Conservation (phyloP, 2,888 invertebrate genomes). For the Drosophila formosana region DNA sequence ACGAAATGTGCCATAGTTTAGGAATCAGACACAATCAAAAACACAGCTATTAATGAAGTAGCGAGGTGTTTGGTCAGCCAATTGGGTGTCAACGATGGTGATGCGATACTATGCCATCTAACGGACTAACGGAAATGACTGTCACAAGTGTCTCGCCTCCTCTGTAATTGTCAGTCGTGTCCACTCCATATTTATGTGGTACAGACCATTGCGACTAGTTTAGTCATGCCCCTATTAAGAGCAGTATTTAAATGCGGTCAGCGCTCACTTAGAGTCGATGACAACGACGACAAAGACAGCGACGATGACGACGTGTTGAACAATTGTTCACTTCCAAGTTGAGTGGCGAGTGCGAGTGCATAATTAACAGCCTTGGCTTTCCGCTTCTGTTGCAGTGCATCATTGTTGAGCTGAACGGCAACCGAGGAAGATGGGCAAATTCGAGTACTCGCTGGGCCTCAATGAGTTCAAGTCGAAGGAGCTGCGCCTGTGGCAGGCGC, state of each 20-base stretch:
- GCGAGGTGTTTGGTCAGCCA: conserved; percentile 30
- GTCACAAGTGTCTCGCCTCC: conserved; percentile 14
- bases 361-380: conserved; percentile 38
- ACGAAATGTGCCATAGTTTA: background rate
- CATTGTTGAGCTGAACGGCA: conserved; percentile 32
- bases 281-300: background rate
- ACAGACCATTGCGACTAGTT: conserved; percentile 10
- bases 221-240: conserved; percentile 43
- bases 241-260: conserved; percentile 56
- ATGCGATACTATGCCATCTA: too few relatives aligned
- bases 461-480: conserved; percentile 90
- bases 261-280: conserved; percentile 35
- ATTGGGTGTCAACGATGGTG: conserved; percentile 41
- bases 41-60: conserved; percentile 5
- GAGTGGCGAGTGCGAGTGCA: conserved; percentile 28
- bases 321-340: conserved; percentile 60
- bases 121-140: conserved; percentile 43
- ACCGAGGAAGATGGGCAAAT: conserved; percentile 83
- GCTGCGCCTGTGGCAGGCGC: conserved; percentile 90
- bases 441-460: conserved; percentile 89
- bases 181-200: conserved; percentile 1
- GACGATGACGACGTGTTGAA: conserved; percentile 29
- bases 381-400: conserved; percentile 43
- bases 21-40: background rate
- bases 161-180: conserved; percentile 6